These are phyloP conservation scores for Istiophorus platypterus DNA, from an alignment of 2,113 vertebrate species.

Conservation along the genomic window DNA sequence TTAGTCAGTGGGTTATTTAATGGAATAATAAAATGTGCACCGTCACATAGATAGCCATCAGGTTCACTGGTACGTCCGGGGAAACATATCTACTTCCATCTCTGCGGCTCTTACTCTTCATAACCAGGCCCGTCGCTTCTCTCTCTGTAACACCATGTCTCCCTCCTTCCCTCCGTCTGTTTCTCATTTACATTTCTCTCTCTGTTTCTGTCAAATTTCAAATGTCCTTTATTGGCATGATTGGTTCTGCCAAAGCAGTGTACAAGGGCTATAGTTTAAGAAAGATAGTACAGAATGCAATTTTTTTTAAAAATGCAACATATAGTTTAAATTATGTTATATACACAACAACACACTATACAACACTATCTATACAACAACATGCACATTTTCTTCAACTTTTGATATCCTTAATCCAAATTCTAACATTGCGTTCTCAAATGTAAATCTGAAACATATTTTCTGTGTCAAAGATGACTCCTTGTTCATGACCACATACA, in stretches of 20 bases:
- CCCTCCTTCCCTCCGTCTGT: conserved; percentile 17
- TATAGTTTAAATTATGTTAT: background rate
- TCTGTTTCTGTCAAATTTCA: conserved; percentile 9
- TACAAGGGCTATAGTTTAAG: background rate
- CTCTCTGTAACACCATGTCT: background rate
- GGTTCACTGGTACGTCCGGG: conserved; percentile 46
- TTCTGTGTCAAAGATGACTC: background rate
- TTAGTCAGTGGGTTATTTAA: conserved; percentile 78
- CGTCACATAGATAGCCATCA: conserved; percentile 75
- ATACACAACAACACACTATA: background rate
- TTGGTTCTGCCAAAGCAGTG: background rate
- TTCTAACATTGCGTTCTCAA: background rate
- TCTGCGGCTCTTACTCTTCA: conserved; percentile 48
- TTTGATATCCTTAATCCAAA: background rate
- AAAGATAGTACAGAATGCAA: background rate
- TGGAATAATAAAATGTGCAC: conserved; percentile 74
- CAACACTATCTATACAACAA: background rate
- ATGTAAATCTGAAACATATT: background rate
- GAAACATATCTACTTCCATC: conserved; percentile 64
- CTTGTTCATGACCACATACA: too few relatives aligned
- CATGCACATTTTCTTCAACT: background rate
- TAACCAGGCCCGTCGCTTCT: conserved; percentile 25
- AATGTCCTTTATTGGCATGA: background rate
- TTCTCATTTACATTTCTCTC: conserved; percentile 36
- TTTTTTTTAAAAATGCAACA: background rate